These are phyloP conservation scores for Matsumurasca onukii DNA, from an alignment of 1,140 invertebrate genomes.

Conservation along the genomic window DNA sequence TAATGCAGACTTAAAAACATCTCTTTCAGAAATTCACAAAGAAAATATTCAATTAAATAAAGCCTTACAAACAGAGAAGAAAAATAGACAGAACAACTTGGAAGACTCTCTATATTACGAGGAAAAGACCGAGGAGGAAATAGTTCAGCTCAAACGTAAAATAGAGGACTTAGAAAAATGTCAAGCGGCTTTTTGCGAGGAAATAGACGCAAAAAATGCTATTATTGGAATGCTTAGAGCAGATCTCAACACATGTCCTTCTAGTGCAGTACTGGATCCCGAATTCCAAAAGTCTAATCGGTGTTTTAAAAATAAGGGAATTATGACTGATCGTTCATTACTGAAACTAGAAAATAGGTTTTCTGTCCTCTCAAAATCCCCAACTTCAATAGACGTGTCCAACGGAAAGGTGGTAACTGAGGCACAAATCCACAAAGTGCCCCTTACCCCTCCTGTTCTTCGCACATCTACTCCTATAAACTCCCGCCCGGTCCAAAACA, in stretches of 20 bases:
- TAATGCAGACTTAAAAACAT: not conserved
- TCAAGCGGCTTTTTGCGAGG: not conserved
- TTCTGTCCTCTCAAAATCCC: constrained; percentile 13
- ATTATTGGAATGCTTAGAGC: not conserved
- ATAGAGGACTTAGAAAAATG: too few relatives aligned
- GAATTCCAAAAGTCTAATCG: not conserved
- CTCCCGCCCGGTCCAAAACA: not conserved
- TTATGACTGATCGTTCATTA: not conserved
- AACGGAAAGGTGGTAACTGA: not conserved
- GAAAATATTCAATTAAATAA: constrained; percentile 3
- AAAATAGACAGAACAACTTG: constrained; percentile 12
- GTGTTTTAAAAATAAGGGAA: not conserved
- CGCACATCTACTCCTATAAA: too few relatives aligned
- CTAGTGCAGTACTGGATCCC: not conserved
- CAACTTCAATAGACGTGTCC: not conserved
- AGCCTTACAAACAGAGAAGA: too few relatives aligned
- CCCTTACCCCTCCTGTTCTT: too few relatives aligned
- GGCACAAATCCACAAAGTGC: constrained; percentile 3
- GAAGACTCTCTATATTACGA: constrained; percentile 16
- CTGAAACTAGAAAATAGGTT: constrained; percentile 14
- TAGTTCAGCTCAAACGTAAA: not conserved
- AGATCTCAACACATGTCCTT: constrained; percentile 2
- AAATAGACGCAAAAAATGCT: not conserved
- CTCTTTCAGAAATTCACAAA: not conserved
- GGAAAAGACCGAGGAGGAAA: constrained; percentile 16